Base-by-base conservation (phyloP, 2,797 vertebrate species). In the Poecilia wingei region DNA sequence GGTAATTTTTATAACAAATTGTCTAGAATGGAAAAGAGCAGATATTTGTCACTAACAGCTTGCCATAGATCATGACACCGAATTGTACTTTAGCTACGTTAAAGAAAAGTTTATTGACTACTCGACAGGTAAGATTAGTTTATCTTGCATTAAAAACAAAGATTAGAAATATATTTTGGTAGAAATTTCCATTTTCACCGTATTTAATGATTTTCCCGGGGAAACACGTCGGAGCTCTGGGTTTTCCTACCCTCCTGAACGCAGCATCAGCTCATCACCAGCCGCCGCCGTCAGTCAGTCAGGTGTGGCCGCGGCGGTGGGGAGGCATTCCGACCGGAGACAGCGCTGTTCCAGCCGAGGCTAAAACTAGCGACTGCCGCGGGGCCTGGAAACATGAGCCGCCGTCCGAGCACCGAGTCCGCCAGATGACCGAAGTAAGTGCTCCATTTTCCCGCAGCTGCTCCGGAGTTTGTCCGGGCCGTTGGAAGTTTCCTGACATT, bases 221-320 rank as follows among this genome's bases (percentile, higher is more conserved):
- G 75, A 18, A 66, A 39, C 33, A 41, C 10, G 39, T 22, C 49
- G 16, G 28, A 0, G 33, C 20, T 5, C 0, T 0, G 53, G 14
- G 25, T 88, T 89, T 72, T 74, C 88, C 90, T 74, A 85, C 66
- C 39, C 2, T 36, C 85, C 0, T 89, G 89, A 93, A 94, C 3
- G 92, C 91, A 57, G 69, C 92, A 53, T 81, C 76, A 86, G 92
- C 85, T 92, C 93, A 87, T 86, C 93, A 88, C 83, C 91, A 66
- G 88, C 31, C 12, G 31, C 31, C 12, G 31, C 72, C 28, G 71
- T 72, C 90, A 82, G 90, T 81, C 94, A 95, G 90, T 81, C 94
- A 95, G 94, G 94, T 95, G 94, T 94, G 94, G 92, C 90, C 92
- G 51, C 70, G 4, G 64, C 31, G 84, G 79, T 81, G 76, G 77